These are phyloP conservation scores for Sturmia bella DNA, from an alignment of 2,888 invertebrate species.

Conservation along the genomic window DNA sequence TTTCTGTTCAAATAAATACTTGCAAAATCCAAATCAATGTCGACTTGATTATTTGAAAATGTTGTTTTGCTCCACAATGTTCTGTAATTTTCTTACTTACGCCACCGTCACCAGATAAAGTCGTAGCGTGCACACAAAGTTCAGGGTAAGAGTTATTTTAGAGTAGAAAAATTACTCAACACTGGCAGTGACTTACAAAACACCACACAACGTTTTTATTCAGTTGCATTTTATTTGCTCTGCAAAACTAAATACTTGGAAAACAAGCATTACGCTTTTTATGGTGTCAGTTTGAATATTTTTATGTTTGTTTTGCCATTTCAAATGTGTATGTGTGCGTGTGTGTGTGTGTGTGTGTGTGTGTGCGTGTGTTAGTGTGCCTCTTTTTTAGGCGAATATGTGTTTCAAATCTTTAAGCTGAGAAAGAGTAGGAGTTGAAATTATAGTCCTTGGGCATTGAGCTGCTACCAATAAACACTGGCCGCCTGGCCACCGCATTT, in stretches of 20 bases:
- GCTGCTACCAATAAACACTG: constrained; percentile 15
- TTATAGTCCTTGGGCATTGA: constrained; percentile 56
- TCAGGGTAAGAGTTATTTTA: constrained; percentile 53
- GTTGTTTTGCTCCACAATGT: constrained; percentile 54
- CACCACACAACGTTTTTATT: not conserved
- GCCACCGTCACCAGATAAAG: constrained; percentile 11
- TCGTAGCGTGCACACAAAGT: constrained; percentile 37
- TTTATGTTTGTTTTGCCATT: too few relatives aligned
- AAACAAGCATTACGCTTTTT: constrained; percentile 18
- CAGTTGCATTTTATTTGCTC: not conserved
- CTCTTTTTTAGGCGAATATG: not conserved
- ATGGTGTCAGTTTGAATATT: not conserved
- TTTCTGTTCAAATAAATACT: constrained; percentile 39
- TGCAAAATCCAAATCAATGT: constrained; percentile 28
- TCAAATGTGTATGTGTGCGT: too few relatives aligned
- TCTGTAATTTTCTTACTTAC: constrained; percentile 52
- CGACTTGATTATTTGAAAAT: constrained; percentile 27
- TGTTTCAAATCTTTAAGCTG: constrained; percentile 1
- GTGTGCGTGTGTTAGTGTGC: too few relatives aligned
- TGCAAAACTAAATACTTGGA: constrained; percentile 45
- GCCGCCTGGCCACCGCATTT: constrained; percentile 20
- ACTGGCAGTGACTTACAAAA: constrained; percentile 14
- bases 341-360: too few relatives aligned
- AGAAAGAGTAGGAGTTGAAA: constrained; percentile 61
- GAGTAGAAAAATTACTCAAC: not conserved